These are phyloP conservation scores for Thalassoma bifasciatum DNA, from an alignment of 2,113 vertebrate species.

Conservation along the genomic window DNA sequence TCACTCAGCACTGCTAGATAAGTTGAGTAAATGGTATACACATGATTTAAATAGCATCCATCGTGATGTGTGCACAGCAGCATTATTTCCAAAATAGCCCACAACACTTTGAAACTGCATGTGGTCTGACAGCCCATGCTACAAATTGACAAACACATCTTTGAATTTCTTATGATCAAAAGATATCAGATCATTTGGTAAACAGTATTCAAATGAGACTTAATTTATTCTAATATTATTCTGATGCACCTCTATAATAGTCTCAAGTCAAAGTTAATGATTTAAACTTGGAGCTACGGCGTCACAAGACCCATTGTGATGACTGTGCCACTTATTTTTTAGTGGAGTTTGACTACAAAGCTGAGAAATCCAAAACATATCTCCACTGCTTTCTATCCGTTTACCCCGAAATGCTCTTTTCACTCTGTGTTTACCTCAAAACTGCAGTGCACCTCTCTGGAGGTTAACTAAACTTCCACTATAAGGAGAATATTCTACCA, in stretches of 20 bases:
- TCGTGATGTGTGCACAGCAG: neutral
- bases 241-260: neutral
- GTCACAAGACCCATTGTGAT: neutral
- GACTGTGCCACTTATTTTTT: neutral
- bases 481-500: conserved; percentile 65
- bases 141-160: neutral
- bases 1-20: neutral
- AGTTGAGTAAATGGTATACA: neutral
- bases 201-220: conserved; percentile 6
- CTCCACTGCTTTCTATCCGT: neutral
- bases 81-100: conserved; percentile 5
- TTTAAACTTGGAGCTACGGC: neutral
- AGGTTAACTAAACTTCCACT: conserved; percentile 35
- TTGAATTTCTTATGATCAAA: conserved; percentile 1
- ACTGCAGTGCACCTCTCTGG: conserved; percentile 25
- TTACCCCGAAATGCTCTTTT: neutral
- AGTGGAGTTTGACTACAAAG: neutral
- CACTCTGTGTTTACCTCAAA: conserved; percentile 17
- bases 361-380: neutral
- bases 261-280: neutral
- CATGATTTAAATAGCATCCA: conserved; percentile 15
- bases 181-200: conserved; percentile 13
- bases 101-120: conserved; percentile 19
- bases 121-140: conserved; percentile 6
- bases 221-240: neutral